phyloP scores from a whole-genome alignment of 2,113 vertebrate genomes.

The Thunnus thynnus region DNA sequence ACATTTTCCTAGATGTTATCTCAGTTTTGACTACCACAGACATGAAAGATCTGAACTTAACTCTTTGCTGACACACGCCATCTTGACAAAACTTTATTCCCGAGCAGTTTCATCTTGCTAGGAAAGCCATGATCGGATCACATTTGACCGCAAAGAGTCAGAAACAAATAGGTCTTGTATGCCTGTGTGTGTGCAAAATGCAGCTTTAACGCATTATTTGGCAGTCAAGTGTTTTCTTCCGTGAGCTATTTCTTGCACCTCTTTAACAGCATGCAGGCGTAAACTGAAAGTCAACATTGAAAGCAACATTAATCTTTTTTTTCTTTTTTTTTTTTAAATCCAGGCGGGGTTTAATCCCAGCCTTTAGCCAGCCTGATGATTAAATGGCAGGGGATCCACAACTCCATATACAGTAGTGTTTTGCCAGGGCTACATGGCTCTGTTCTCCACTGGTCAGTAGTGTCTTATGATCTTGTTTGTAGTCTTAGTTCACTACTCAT shows the following conservation, averaged over 20 bases:
- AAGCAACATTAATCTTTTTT: too few relatives aligned
- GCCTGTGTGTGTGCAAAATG: slow-evolving; percentile 42
- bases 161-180: slow-evolving; percentile 15
- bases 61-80: slow-evolving; percentile 14
- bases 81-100: not conserved
- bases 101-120: not conserved
- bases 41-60: slow-evolving; percentile 10
- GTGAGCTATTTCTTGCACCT: slow-evolving; percentile 22
- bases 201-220: slow-evolving; percentile 53
- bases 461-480: slow-evolving; percentile 41
- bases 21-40: slow-evolving; percentile 10
- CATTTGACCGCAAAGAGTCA: slow-evolving; percentile 16
- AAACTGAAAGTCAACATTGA: too few relatives aligned
- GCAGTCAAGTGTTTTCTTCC: slow-evolving; percentile 31
- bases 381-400: slow-evolving; percentile 34
- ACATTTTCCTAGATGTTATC: not conserved
- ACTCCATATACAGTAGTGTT: slow-evolving; percentile 19
- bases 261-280: slow-evolving; percentile 44
- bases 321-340: not conserved
- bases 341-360: not conserved
- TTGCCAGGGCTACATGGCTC: slow-evolving; percentile 32
- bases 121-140: not conserved
- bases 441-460: slow-evolving; percentile 44
- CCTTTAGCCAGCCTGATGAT: slow-evolving; percentile 20
- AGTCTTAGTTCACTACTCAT: slow-evolving; percentile 57